Base-by-base conservation (phyloP, 2,797 vertebrate genomes). In the Alcedo atthis region DNA sequence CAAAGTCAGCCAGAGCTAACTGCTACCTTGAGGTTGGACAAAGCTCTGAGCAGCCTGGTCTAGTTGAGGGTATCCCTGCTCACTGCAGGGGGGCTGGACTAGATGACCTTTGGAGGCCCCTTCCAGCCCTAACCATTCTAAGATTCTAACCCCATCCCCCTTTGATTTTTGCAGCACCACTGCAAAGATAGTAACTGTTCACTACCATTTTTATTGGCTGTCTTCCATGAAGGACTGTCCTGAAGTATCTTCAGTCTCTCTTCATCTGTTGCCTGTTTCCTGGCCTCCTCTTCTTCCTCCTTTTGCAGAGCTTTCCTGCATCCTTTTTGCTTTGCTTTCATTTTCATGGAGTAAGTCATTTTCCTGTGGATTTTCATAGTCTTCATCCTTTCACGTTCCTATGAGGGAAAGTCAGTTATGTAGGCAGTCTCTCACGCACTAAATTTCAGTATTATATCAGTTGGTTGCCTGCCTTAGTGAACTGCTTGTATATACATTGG, bases 351-450 rank as follows among this genome's bases (percentile, higher is more conserved):
- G 46, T 95, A 95, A 33, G 98, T 98, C 9, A 91, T 96, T 96
- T 99, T 99, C 96, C 98, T 96, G 6, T 98, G 95, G 84, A 98
- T 96, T 55, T 97, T 98, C 94, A 98, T 85, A 20, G 90, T 84
- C 93, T 98, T 97, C 93, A 97, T 98, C 89, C 73, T 96, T 43
- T 98, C 97, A 51, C 85, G 96, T 89, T 98, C 98, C 99, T 99
- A 84, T 32, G n/a, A 67, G 9, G 21, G 64, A 49, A 49, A 51
- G 48, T 26, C 48, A 28, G 48, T 51, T 51, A 51, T 51, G 25
- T 51, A 26, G 49, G 49, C 49, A 28, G 49, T 67, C 18, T 68
- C 55, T 61, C 15, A 26, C 21, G 51, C 5, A 8, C n/a, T 80
- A 35, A 6, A 61, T 63, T 57, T 57, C 74, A 25, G 5, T 58